A percentile compares a stretch with the other conserved stretches of the same genome.
Conservation (phyloP, 2,888 invertebrate species). For the Pilophorus perplexus region DNA sequence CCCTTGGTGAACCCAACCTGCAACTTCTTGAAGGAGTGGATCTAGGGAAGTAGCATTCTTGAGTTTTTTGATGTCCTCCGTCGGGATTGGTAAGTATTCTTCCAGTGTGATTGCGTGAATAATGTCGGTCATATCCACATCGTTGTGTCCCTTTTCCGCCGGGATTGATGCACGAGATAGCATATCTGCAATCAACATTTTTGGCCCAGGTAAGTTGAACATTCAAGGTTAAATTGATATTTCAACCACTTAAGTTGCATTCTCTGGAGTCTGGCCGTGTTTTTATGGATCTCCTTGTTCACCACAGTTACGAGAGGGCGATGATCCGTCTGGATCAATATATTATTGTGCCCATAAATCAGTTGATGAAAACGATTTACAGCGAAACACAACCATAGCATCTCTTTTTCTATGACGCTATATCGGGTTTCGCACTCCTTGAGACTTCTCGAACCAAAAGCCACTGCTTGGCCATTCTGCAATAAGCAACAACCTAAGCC, state of each 20-base stretch:
- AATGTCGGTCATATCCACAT: conserved; percentile 29
- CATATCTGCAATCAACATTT: conserved; percentile 33
- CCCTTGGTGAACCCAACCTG: conserved; percentile 9
- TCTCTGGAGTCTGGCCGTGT: conserved; percentile 16
- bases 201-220: conserved; percentile 11
- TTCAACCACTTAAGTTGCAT: conserved; percentile 16
- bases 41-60: conserved; percentile 15
- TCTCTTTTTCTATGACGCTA: conserved; percentile 49
- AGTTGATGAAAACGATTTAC: conserved; percentile 20
- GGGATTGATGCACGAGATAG: conserved; percentile 18
- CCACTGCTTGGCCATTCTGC: conserved; percentile 44
- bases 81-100: conserved; percentile 28
- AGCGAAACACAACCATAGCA: conserved; percentile 41
- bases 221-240: conserved; percentile 8
- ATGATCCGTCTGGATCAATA: conserved; percentile 22
- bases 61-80: conserved; percentile 3
- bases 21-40: neutral
- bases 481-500: conserved; percentile 43
- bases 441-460: conserved; percentile 43
- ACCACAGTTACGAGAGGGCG: conserved; percentile 17
- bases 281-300: conserved; percentile 26
- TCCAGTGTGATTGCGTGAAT: conserved; percentile 16
- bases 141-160: neutral
- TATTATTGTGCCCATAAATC: conserved; percentile 36
- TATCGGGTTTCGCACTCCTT: conserved; percentile 41